Conservation (phyloP, 1,140 invertebrate genomes). For the Drosophila ogumai region DNA sequence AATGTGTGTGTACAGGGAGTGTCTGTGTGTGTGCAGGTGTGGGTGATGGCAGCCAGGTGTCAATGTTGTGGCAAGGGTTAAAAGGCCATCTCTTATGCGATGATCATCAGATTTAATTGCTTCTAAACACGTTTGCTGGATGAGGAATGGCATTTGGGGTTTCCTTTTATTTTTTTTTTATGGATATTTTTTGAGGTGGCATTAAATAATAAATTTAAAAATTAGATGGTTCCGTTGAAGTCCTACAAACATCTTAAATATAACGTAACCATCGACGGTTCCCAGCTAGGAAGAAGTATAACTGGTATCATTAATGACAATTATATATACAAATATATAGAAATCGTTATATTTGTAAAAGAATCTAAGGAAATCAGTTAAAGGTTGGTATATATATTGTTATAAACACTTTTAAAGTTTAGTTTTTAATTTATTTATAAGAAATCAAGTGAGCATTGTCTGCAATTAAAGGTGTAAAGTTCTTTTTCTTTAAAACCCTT, state of each 20-base stretch:
- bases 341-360: neutral
- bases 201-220: neutral
- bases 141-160: neutral
- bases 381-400: too few relatives aligned
- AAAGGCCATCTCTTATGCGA: neutral
- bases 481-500: neutral
- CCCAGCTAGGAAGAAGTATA: neutral
- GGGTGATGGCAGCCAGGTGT: slow-evolving; percentile 37
- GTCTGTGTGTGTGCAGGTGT: slow-evolving; percentile 11
- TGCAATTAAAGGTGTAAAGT: neutral
- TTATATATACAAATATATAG: neutral
- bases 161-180: neutral
- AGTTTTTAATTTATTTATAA: neutral
- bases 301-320: neutral
- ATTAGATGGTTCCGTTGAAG: too few relatives aligned
- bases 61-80: slow-evolving; percentile 23
- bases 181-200: neutral
- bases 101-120: slow-evolving; percentile 23
- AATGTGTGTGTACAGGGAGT: slow-evolving; percentile 11
- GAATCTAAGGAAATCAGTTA: too few relatives aligned
- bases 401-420: too few relatives aligned
- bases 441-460: neutral
- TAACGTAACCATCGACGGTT: neutral
- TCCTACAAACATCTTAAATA: too few relatives aligned
- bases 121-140: slow-evolving; percentile 6